Conservation (phyloP, 1,140 invertebrate genomes). For the Mya arenaria region DNA sequence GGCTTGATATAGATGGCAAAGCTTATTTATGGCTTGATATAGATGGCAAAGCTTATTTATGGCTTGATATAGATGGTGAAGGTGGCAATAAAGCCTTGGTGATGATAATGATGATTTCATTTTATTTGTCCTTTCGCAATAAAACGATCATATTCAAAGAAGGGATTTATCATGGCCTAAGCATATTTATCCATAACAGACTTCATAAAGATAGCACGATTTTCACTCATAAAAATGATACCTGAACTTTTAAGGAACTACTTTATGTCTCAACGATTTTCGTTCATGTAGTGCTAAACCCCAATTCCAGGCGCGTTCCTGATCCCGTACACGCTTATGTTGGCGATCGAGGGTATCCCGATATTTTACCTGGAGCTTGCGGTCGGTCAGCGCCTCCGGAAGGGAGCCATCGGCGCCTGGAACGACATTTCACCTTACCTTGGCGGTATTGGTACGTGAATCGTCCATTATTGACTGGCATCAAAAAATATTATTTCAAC, state of each 20-base stretch:
- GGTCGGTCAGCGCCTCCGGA: slow-evolving; percentile 61
- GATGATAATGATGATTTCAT: too few relatives aligned
- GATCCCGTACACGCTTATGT: slow-evolving; percentile 69
- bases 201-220: neutral
- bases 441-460: slow-evolving; percentile 92
- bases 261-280: too few relatives aligned
- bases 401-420: slow-evolving; percentile 58
- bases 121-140: too few relatives aligned
- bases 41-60: too few relatives aligned
- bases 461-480: too few relatives aligned
- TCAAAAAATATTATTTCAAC: too few relatives aligned
- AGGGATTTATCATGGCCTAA: too few relatives aligned
- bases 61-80: too few relatives aligned
- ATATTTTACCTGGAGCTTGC: slow-evolving; percentile 64
- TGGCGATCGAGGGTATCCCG: slow-evolving; percentile 66
- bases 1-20: too few relatives aligned
- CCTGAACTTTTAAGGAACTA: neutral
- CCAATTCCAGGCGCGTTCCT: slow-evolving; percentile 67
- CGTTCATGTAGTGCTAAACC: neutral
- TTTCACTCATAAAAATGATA: neutral
- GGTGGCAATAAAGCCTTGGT: too few relatives aligned
- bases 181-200: neutral
- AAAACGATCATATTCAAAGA: too few relatives aligned
- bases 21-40: too few relatives aligned
- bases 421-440: slow-evolving; percentile 58